Conservation (phyloP, 1,140 invertebrate genomes). For the Drosophila kohkoa region DNA sequence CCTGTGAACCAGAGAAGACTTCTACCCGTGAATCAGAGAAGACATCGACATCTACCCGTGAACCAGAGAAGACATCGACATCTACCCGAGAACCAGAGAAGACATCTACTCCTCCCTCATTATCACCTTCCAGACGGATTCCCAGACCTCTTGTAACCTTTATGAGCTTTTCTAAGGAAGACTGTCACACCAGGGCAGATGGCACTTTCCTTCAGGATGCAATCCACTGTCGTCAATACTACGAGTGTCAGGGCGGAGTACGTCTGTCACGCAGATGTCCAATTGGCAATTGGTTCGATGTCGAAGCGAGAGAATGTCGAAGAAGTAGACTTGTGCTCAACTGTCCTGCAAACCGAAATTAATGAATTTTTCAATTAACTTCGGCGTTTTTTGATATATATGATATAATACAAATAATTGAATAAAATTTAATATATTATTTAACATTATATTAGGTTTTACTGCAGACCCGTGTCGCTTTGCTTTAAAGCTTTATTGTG, state of each 20-base stretch:
- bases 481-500: not conserved
- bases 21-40: not conserved
- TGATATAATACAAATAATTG: not conserved
- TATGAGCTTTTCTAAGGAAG: constrained; percentile 10
- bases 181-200: constrained; percentile 32
- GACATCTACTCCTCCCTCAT: not conserved
- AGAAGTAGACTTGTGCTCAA: constrained; percentile 42
- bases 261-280: constrained; percentile 42
- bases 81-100: too few relatives aligned
- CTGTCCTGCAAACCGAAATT: constrained; percentile 59
- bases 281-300: constrained; percentile 57
- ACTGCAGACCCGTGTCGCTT: not conserved
- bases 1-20: too few relatives aligned
- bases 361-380: not conserved
- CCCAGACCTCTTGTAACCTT: constrained; percentile 7
- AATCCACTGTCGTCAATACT: constrained; percentile 56
- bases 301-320: constrained; percentile 48
- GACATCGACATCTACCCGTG: constrained; percentile 27
- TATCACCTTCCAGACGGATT: not conserved
- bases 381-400: not conserved
- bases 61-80: too few relatives aligned
- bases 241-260: constrained; percentile 40
- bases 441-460: not conserved
- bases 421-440: constrained; percentile 22
- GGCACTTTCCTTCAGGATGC: constrained; percentile 50